Evolutionary conservation across 2,113 vertebrate genomes (phyloP), one percentile per base, ranked within the genome.

Genomic region (Hydropotes inermis): DNA sequence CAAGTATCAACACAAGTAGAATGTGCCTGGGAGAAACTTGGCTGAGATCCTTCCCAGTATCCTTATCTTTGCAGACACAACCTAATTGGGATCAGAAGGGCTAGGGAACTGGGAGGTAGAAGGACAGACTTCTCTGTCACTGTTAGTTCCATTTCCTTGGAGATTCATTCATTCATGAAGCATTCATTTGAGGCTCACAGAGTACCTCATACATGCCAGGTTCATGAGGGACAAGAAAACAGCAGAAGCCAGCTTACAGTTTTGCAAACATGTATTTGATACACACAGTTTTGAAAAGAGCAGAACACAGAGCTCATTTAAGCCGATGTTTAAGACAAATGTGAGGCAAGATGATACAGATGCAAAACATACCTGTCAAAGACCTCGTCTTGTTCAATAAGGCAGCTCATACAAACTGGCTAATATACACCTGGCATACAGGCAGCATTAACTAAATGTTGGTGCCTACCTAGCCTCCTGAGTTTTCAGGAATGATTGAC

Each of bases 61-160:
- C 33, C 89, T 97, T 95, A 97, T 97, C 96, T 98, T 76, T 57
- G 7, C 89, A 97, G 93, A 94, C 94, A 97, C 94, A 95, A 74
- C 83, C 45, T 96, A 98, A 93, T 43, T 97, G 93, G 96, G 96
- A 97, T 95, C 93, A 95, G 67, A 97, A 87, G 85, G 87, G 27
- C 58, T 54, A 27, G 88, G 76, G 50, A 97, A 55, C 88, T 89
- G 60, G 57, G 50, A 97, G 82, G 86, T 36, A 84, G 89, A 93
- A 79, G 17, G 83, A 93, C 91, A 30, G 89, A 54, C 52, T 81
- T 86, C 83, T 97, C 89, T 83, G 89, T 97, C 97, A 95, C 55
- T 93, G 91, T 97, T 91, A 89, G 25, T 78, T 89, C 52, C 57
- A 93, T 97, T 97, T 92, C 96, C 87, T 94, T 89, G 86, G 97